Base-by-base conservation (phyloP, 1,140 invertebrate genomes). In the Leptinotarsa lineolata region DNA sequence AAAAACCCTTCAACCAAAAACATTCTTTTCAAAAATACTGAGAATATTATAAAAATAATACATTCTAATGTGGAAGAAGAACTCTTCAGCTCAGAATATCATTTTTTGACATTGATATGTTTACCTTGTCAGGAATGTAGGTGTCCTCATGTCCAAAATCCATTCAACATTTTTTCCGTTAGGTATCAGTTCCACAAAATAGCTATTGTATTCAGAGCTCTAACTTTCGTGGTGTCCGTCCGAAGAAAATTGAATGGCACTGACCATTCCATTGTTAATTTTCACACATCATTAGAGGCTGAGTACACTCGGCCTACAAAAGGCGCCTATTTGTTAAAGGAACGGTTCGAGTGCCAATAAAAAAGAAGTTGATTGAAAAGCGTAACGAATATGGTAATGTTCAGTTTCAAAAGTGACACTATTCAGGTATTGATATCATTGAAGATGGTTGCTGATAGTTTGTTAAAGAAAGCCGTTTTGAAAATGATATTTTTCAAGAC, bases 281-380 rank as follows among this genome's bases (percentile, higher is more conserved):
- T 70, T 70, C 58, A 70, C 70, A 61, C 21, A 72, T 65, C 46
- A 72, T 64, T 72, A 72, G 44, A 65, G 46, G 18, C 61, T 3
- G 70, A 72, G 30, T 63, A 72, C 24, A 59, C 22, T 72, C 63
- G 63, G 8, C 63, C 63, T n/a, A 65, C 63, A 24, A 65, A 24
- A 24, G 24, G 63, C 63, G 48, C 48, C 48, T 54, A 16, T 54
- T 54, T 18, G 4, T 54, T 54, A 8, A 54, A 54, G 48, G n/a
- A 54, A 54, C n/a, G 48, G 48, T 54, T 54, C 15, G 16, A 54
- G n/a, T 54, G 48, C n/a, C 48, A 39, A 39, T 39, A 39, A 39
- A 39, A 39, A 39, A 39, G 30, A 39, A 39, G 30, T 39, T 39
- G 30, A 39, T 39, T 39, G 30, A 39, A 39, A 8, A 39, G 8